Base-by-base conservation (phyloP, 2,113 vertebrate species). In the Pogonocichla stellata region DNA sequence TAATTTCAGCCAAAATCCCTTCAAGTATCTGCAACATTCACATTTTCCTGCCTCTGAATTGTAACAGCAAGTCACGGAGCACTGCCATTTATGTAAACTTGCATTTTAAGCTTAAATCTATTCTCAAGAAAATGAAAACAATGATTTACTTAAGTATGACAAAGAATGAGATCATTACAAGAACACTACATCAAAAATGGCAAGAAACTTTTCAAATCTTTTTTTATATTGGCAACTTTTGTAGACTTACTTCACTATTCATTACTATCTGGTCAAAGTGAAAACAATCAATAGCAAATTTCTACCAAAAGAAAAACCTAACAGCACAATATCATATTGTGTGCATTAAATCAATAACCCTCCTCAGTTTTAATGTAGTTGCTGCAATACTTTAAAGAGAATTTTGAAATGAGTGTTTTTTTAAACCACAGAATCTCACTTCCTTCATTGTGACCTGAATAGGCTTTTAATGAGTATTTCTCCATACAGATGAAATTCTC, bases 241-340 rank as follows among this genome's bases (percentile, higher is more conserved):
- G 19, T 20, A 90, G 82, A 51, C 53, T 87, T 70, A 53, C 33
- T 79, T 45, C 82, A 73, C 82, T 42, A 69, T 34, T 75, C 66
- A 42, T 57, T 91, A 73, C 34, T 90, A 74, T n/a, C 88, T 84
- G 67, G 83, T 80, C 74, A 86, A 90, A 92, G 58, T 42, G n/a
- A 92, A 92, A 80, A 33, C 71, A 80, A 92, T 90, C 94, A 90
- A 95, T 94, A 85, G 71, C 2, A 73, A 40, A 81, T 81, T 91
- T 84, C 84, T 71, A 58, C 53, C 82, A 56, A 67, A 78, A 89
- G n/a, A 93, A 38, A 73, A 92, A n/a, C 34, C 34, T 47, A 79
- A 50, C 36, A 88, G 60, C 89, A 88, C 62, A 86, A 77, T 45
- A 78, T n/a, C 43, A 62, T 42, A 74, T 54, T 83, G 54, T 56